Conservation (phyloP, 2,797 vertebrate species). For the Hypotaenidia philippensis region DNA sequence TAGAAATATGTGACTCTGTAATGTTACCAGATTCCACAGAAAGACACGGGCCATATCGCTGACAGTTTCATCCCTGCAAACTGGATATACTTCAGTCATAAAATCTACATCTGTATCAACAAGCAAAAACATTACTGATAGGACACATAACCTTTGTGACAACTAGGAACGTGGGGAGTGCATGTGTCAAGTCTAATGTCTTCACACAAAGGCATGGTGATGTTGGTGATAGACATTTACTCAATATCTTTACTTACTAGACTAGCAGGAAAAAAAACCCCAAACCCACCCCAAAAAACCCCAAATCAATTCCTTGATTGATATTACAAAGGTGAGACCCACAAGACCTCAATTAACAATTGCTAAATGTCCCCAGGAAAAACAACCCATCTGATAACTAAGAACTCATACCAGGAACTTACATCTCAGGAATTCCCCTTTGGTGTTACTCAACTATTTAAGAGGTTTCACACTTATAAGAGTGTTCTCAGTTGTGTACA, state of each 20-base stretch:
- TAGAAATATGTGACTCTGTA: neutral
- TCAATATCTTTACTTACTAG: neutral
- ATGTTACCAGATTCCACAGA: neutral
- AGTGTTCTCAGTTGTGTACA: neutral
- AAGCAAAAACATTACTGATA: neutral
- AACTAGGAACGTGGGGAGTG: rapidly evolving
- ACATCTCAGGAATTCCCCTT: neutral
- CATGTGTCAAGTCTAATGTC: neutral
- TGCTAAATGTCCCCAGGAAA: neutral
- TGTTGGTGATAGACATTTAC: neutral
- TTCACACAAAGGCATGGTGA: neutral
- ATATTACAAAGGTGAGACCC: neutral
- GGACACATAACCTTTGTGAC: rapidly evolving
- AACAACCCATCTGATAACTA: neutral
- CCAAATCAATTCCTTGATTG: neutral
- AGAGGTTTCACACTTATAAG: neutral
- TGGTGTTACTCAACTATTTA: neutral
- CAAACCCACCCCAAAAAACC: neutral
- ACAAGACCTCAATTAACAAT: neutral
- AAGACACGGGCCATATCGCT: rapidly evolving
- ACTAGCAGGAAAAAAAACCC: rapidly evolving
- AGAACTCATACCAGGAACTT: neutral
- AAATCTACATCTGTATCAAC: neutral
- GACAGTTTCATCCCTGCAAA: neutral
- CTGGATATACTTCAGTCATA: neutral